Percentiles rank a stretch among this genome's conserved stretches.
These are phyloP conservation scores for Indicator maculatus DNA, from an alignment of 2,113 vertebrate genomes.

Conservation along the genomic window DNA sequence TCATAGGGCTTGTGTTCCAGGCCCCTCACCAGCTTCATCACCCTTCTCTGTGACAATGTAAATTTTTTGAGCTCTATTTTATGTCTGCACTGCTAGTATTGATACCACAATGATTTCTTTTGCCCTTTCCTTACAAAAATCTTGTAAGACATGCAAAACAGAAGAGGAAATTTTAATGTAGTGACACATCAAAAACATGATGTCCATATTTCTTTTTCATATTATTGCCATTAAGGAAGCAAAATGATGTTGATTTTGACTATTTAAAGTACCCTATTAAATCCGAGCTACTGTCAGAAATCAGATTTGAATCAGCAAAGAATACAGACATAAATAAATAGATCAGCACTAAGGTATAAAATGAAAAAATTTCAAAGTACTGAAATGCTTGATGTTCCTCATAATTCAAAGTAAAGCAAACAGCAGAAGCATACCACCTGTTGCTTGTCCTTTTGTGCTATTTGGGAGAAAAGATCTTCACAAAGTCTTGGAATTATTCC, in stretches of 20 bases:
- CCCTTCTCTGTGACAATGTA: accelerated
- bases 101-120: background rate
- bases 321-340: background rate
- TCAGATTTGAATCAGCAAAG: background rate
- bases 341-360: background rate
- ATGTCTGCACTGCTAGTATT: background rate
- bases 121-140: background rate
- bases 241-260: background rate
- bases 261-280: background rate
- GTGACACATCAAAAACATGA: background rate
- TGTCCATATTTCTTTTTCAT: background rate
- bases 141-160: background rate
- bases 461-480: constrained; percentile 85
- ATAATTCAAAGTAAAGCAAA: background rate
- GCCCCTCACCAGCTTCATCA: no score
- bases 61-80: background rate
- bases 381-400: background rate
- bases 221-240: background rate
- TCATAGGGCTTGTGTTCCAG: no score
- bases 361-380: background rate
- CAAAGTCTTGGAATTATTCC: constrained; percentile 95
- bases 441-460: constrained; percentile 76
- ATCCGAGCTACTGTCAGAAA: background rate
- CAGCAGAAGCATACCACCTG: constrained; percentile 72
- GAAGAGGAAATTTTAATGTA: background rate